phyloP scores from a whole-genome alignment of 2,113 vertebrate species.

The Larimichthys polyactis region DNA sequence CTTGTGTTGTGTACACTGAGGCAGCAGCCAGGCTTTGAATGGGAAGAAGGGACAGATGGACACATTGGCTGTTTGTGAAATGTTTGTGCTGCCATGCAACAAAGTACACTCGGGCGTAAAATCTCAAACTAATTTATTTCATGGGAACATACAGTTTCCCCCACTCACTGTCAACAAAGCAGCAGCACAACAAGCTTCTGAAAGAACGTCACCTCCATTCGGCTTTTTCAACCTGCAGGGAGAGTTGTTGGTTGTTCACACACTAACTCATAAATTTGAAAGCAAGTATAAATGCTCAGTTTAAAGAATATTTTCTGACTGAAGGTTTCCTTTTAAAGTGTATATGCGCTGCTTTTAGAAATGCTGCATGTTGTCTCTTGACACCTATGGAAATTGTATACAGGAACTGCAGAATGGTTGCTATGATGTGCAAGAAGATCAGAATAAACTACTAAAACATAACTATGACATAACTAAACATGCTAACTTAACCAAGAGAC shows the following conservation, averaged over 20 bases:
- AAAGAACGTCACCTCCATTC: constrained; percentile 9
- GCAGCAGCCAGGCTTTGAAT: constrained; percentile 18
- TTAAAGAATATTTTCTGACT: not conserved
- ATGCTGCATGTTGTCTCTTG: too few species aligned
- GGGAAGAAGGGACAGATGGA: constrained; percentile 51
- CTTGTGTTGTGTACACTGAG: constrained; percentile 7
- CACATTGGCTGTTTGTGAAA: constrained; percentile 21
- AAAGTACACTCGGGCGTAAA: constrained; percentile 27
- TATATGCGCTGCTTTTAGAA: too few species aligned
- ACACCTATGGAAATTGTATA: too few species aligned
- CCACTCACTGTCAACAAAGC: constrained; percentile 23
- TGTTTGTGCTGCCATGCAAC: constrained; percentile 30
- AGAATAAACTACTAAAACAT: too few species aligned
- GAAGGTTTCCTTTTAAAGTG: not conserved
- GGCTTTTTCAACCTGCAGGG: not conserved
- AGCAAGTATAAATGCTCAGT: not conserved
- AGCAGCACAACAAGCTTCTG: constrained; percentile 5
- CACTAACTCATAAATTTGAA: not conserved
- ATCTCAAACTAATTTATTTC: constrained; percentile 31
- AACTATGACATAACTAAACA: too few species aligned
- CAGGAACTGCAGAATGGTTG: too few species aligned
- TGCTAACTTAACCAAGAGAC: too few species aligned
- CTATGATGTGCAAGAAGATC: too few species aligned
- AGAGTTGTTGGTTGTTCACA: not conserved
- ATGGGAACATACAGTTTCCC: constrained; percentile 25